phyloP scores from a whole-genome alignment of 2,888 invertebrate species.

The Nemurella pictetii region DNA sequence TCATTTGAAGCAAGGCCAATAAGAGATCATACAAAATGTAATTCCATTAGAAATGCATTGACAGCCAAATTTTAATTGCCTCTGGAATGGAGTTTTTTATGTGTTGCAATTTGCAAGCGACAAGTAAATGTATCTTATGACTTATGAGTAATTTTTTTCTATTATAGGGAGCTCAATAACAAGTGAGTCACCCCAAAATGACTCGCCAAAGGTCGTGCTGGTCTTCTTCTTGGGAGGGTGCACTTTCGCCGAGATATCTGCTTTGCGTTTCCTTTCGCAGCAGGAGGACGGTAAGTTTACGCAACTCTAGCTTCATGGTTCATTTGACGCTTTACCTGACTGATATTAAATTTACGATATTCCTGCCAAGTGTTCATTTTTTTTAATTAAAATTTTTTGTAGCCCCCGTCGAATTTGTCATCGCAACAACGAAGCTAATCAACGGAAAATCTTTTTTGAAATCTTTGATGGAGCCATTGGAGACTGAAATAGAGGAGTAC shows the following conservation, averaged over 20 bases:
- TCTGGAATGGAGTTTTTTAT: no score
- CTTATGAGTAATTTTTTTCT: slow-evolving; percentile 39
- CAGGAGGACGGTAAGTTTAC: slow-evolving; percentile 56
- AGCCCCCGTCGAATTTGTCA: slow-evolving; percentile 83
- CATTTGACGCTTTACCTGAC: no score
- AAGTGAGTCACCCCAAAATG: slow-evolving; percentile 61
- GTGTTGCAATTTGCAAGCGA: no score
- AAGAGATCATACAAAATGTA: background rate
- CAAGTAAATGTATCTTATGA: background rate
- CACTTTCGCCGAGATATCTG: slow-evolving; percentile 87
- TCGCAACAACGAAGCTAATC: slow-evolving; percentile 89
- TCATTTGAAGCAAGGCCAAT: background rate
- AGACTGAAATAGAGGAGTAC: slow-evolving; percentile 15
- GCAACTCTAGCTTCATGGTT: background rate
- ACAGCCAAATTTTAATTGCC: no score
- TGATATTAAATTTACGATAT: background rate
- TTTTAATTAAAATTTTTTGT: no score
- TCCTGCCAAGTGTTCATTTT: slow-evolving; percentile 28
- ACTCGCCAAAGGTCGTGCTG: slow-evolving; percentile 73
- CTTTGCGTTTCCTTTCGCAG: slow-evolving; percentile 60
- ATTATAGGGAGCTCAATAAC: slow-evolving; percentile 59
- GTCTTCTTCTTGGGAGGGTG: slow-evolving; percentile 97
- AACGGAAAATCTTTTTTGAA: slow-evolving; percentile 86
- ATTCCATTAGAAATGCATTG: no score
- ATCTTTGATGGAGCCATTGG: slow-evolving; percentile 64